Base-by-base conservation (phyloP, 2,797 vertebrate genomes). In the Sciaenops ocellatus region DNA sequence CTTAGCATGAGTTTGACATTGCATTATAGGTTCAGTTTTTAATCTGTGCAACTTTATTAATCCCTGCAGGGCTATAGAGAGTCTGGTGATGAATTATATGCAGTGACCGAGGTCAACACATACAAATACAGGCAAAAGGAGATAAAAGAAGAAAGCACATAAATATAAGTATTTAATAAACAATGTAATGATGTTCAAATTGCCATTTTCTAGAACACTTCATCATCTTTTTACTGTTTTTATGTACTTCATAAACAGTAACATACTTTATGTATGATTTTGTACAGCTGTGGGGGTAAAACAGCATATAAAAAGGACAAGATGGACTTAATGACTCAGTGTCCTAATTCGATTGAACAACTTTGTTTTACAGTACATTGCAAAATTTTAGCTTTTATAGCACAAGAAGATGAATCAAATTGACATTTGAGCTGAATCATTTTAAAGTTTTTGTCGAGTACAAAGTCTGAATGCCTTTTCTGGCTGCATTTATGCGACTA, bases 371-470 rank as follows among this genome's bases (percentile, higher is more conserved):
- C 17, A 56, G 4, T 24, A 20, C 10, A 1, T 38, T 61, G 12
- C n/a, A 41, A 28, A 41, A 12, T 47, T 68, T 15, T 12, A 12
- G 13, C 26, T 60, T 64, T 75, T 17, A 64, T 16, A 44, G 22
- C 41, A 28, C 2, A 42, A 44, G 38, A 12, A 41, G n/a, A 67
- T 71, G 7, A 67, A 73, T 73, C 16, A 12, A 28, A 69, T 69
- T 18, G 54, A 74, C 67, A 72, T 71, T 55, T 71, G 26, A 80
- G 54, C 42, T 47, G 57, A 66, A 52, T 68, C 10, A 38, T 20
- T 78, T 56, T 13, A 56, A 59, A 41, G 38, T 34, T 69, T 28
- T 62, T 48, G 34, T 42, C 44, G 38, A 52, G n/a, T 15, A 20
- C 38, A 38, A 34, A 51, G 24, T 54, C 9, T 24, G 10, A 55